phyloP scores from a whole-genome alignment of 2,888 invertebrate species.

The Lathronympha strigana region DNA sequence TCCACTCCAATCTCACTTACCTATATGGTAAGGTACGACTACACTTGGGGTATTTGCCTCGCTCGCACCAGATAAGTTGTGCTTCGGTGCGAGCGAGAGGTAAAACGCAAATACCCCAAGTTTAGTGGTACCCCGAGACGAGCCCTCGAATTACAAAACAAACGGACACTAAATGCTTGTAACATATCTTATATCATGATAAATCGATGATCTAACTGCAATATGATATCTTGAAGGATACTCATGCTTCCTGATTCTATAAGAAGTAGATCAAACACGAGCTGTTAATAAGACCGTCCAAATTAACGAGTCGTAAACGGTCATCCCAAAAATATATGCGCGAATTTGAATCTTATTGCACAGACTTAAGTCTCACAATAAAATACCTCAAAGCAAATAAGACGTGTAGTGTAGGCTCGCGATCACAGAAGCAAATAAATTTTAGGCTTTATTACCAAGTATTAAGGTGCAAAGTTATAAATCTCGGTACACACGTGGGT shows the following conservation, averaged over 20 bases:
- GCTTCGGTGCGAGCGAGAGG: no score
- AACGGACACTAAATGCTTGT: neutral
- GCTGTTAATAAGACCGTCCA: constrained; percentile 14
- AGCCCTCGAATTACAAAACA: constrained; percentile 8
- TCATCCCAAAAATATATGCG: neutral
- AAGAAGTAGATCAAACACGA: constrained; percentile 22
- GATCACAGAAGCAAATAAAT: neutral
- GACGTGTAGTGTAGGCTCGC: neutral
- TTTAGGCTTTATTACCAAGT: neutral
- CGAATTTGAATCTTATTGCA: constrained; percentile 11
- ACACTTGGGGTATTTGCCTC: no score
- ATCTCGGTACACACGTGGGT: constrained; percentile 6
- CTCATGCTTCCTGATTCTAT: constrained; percentile 16
- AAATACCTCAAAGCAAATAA: neutral
- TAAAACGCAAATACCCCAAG: no score
- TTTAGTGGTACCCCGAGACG: neutral
- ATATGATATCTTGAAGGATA: neutral
- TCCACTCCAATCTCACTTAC: no score
- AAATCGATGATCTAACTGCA: constrained; percentile 23
- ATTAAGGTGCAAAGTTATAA: neutral
- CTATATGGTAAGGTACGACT: no score
- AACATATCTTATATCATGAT: constrained; percentile 11
- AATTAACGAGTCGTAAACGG: constrained; percentile 4
- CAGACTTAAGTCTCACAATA: neutral
- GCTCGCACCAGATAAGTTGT: neutral